phyloP scores from a whole-genome alignment of 2,888 invertebrate species.

The Chrysolina americana region DNA sequence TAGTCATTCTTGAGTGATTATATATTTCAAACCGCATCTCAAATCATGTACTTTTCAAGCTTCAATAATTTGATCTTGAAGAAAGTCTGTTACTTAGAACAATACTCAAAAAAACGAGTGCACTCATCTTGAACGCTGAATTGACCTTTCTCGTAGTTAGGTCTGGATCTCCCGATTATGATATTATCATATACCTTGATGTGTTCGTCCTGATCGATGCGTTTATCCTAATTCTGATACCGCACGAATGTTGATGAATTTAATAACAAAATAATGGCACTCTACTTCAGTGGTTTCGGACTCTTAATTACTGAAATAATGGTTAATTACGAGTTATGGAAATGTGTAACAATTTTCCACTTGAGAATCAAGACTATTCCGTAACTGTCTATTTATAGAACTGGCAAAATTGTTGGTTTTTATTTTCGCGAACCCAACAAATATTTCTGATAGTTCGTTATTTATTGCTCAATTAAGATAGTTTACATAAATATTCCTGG shows the following conservation, averaged over 20 bases:
- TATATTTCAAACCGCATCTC: no score
- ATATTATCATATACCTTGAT: neutral
- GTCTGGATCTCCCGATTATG: neutral
- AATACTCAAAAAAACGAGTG: no score
- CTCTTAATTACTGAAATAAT: conserved; percentile 7
- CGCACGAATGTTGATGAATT: conserved; percentile 1
- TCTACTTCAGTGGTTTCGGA: neutral
- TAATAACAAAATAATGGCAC: conserved; percentile 12
- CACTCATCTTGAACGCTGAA: no score
- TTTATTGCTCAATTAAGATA: neutral
- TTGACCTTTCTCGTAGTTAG: no score
- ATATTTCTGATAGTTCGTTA: neutral
- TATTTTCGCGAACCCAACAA: neutral
- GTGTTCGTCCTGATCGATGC: neutral
- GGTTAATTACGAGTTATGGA: conserved; percentile 9
- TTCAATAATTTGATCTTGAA: no score
- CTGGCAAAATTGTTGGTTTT: conserved; percentile 2
- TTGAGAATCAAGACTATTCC: conserved; percentile 1
- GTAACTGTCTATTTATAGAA: conserved; percentile 9
- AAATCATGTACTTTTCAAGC: no score
- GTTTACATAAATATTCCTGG: neutral
- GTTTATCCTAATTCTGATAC: neutral
- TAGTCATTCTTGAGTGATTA: no score
- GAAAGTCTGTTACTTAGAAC: no score
- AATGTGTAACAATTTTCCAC: conserved; percentile 6